Conservation (phyloP, 2,113 vertebrate genomes). For the Odontophorus gujanensis region DNA sequence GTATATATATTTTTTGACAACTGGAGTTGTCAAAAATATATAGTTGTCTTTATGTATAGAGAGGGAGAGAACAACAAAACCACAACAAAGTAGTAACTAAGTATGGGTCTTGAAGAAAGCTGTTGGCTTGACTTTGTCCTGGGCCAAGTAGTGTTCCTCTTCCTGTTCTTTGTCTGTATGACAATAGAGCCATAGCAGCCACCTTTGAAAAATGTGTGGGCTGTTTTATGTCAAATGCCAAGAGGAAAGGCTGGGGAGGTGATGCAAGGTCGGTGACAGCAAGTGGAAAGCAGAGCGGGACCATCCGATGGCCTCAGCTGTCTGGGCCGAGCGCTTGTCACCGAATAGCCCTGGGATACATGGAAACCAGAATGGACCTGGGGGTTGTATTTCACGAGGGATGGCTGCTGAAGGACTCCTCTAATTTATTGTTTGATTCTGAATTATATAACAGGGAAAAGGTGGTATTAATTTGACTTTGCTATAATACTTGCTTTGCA, state of each 20-base stretch:
- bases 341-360: background rate
- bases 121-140: background rate
- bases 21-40: background rate
- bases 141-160: background rate
- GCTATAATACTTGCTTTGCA: slow-evolving; percentile 69
- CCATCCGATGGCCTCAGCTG: background rate
- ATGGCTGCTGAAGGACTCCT: slow-evolving; percentile 24
- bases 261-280: background rate
- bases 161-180: background rate
- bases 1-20: background rate
- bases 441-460: slow-evolving; percentile 68
- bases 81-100: background rate
- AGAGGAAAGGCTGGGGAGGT: background rate
- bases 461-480: slow-evolving; percentile 73
- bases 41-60: too few relatives aligned
- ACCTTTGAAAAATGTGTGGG: background rate
- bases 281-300: background rate
- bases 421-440: slow-evolving; percentile 71
- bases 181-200: background rate
- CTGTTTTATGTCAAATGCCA: background rate
- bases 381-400: slow-evolving; percentile 3
- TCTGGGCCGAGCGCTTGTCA: background rate
- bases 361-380: background rate
- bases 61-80: background rate
- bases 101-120: background rate